phyloP scores from a whole-genome alignment of 2,888 invertebrate genomes.

The Steinernema scapterisci region DNA sequence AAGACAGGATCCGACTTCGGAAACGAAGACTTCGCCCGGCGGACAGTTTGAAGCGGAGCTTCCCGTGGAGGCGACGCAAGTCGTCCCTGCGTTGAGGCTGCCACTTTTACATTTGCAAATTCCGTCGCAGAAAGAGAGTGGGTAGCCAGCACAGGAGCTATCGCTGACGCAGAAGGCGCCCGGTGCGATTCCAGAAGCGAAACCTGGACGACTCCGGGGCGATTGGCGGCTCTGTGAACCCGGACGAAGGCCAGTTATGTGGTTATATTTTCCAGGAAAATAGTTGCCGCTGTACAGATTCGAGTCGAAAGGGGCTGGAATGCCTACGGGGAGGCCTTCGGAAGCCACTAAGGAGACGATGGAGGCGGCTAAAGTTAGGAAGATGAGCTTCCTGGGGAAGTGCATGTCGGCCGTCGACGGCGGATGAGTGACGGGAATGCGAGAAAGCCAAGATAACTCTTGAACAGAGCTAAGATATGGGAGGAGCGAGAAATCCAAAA shows the following conservation, averaged over 20 bases:
- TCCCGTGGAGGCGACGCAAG: conserved; percentile 57
- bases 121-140: conserved; percentile 63
- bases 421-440: background rate
- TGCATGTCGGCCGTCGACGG: conserved; percentile 15
- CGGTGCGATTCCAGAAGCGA: conserved; percentile 28
- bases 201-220: too few species aligned
- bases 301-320: conserved; percentile 26
- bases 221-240: background rate
- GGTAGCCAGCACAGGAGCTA: conserved; percentile 66
- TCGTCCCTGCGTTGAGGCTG: conserved; percentile 65
- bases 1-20: conserved; percentile 67
- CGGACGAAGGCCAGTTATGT: conserved; percentile 2
- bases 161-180: conserved; percentile 53
- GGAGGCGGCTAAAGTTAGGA: conserved; percentile 23
- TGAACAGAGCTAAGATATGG: too few species aligned
- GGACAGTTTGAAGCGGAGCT: conserved; percentile 54
- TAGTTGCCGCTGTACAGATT: background rate
- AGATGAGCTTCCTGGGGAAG: background rate
- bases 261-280: conserved; percentile 30
- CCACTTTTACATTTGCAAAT: conserved; percentile 65
- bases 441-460: too few species aligned
- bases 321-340: conserved; percentile 8
- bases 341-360: background rate
- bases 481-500: too few species aligned
- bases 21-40: conserved; percentile 64